These are phyloP conservation scores for Pelvicachromis taeniatus DNA, from an alignment of 2,113 vertebrate genomes.

Conservation along the genomic window DNA sequence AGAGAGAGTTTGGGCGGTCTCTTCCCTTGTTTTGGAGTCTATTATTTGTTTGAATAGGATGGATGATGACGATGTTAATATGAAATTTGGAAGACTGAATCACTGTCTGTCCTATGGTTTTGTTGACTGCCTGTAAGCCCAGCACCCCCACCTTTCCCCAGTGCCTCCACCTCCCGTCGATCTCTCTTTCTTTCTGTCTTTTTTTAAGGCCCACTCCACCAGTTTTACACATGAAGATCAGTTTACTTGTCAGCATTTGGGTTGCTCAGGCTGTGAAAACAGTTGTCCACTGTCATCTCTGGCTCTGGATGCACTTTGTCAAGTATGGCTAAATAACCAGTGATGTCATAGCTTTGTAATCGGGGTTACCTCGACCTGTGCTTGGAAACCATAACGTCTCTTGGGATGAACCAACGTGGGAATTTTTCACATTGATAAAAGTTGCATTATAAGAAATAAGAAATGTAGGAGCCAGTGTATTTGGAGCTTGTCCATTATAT, in stretches of 20 bases:
- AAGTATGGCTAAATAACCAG: neutral
- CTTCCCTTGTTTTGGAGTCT: constrained; percentile 50
- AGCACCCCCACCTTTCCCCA: neutral
- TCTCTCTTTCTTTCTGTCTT: neutral
- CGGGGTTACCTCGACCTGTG: neutral
- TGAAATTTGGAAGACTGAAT: constrained; percentile 50
- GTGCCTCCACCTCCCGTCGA: neutral
- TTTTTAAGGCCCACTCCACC: neutral
- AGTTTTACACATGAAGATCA: neutral
- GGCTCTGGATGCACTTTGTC: neutral
- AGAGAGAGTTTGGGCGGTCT: constrained; percentile 56
- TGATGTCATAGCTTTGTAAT: neutral
- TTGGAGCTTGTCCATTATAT: neutral
- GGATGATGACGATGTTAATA: constrained; percentile 56
- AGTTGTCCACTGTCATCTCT: neutral
- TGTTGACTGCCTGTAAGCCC: neutral
- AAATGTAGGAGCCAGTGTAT: neutral
- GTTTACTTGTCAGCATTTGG: neutral
- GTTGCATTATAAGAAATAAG: neutral
- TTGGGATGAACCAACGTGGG: neutral
- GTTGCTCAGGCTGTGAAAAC: neutral
- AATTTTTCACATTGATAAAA: neutral
- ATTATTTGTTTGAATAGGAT: constrained; percentile 62
- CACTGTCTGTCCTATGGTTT: constrained; percentile 15
- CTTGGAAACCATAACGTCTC: neutral